phyloP scores from a whole-genome alignment of 2,113 vertebrate genomes.

The Sterna hirundo region DNA sequence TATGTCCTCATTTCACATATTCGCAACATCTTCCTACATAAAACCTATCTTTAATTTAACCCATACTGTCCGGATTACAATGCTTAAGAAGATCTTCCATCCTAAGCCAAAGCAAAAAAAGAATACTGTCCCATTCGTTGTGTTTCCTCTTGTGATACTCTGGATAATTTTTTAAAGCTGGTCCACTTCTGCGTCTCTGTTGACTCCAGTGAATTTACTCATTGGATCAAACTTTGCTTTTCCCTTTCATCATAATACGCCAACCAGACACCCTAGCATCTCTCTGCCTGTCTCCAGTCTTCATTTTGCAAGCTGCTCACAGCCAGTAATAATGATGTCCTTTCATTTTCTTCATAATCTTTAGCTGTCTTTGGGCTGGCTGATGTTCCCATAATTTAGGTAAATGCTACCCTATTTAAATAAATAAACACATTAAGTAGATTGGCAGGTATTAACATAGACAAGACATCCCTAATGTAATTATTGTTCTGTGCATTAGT shows the following conservation, averaged over 20 bases:
- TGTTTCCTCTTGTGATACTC: background rate
- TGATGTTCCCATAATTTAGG: background rate
- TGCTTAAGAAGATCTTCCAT: background rate
- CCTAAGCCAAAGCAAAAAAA: background rate
- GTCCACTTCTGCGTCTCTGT: background rate
- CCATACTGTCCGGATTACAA: background rate
- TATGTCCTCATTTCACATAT: background rate
- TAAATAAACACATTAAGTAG: slow-evolving; percentile 3
- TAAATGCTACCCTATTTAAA: slow-evolving; percentile 11
- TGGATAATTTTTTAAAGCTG: background rate
- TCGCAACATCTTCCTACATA: background rate
- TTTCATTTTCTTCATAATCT: background rate
- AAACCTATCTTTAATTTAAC: background rate
- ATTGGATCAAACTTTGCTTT: background rate
- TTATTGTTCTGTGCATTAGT: background rate
- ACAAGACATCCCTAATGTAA: background rate
- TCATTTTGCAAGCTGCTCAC: background rate
- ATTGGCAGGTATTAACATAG: background rate
- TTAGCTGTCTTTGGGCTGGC: background rate
- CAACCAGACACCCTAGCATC: background rate
- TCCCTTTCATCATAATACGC: background rate
- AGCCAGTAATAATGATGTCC: background rate
- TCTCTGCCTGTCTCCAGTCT: background rate
- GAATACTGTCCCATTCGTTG: background rate
- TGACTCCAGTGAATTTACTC: background rate